Evolutionary conservation across 2,797 vertebrate genomes (phyloP), one percentile per base, ranked within the genome.

Genomic region (Peromyscus nudipes): DNA sequence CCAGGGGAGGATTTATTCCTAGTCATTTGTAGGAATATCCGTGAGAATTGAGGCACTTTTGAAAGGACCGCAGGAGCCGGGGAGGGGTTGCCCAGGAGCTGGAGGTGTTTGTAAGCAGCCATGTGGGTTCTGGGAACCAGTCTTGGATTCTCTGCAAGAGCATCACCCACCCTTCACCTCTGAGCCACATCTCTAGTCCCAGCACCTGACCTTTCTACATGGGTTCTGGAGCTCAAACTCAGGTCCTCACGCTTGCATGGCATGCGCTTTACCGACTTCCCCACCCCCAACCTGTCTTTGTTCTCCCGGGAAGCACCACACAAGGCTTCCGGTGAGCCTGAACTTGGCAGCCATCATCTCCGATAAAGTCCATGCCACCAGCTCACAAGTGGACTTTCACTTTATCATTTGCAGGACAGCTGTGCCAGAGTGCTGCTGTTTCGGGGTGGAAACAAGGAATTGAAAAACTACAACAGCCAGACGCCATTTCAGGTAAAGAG

Each of bases 401-500:
- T 95, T 91, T 34, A 89, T 52, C 0, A 0, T 85, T 73, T 97
- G 37, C 98, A 99, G 99, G 99, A 99, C 98, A 99, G 99, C 98
- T 99, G 99, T 98, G 99, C 99, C 0, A 98, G 99, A 57, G 99
- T 99, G 96, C 98, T 99, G 97, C 99, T 99, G 0, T 99, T 99
- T 40, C 99, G 99, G 1, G 99, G 99, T 89, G 99, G 99, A 25
- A 98, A 99, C 94, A 99, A 99, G 71, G 99, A 99, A 91, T 98
- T 99, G 52, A 99, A 99, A 98, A 99, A 99, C 98, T 99, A 99
- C 98, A 99, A 99, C 98, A 99, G 99, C 98, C 99, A 99, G 98
- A 99, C 99, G 94, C 99, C 99, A 0, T 99, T 99, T 97, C 99
- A 99, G 99, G 99, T 99, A 99, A 96, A n/a, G n/a, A 5, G 14